A percentile compares a stretch with the other conserved stretches of the same genome.
Evolutionary conservation across 2,113 vertebrate species (phyloP).

Genomic region (Aegithalos caudatus): DNA sequence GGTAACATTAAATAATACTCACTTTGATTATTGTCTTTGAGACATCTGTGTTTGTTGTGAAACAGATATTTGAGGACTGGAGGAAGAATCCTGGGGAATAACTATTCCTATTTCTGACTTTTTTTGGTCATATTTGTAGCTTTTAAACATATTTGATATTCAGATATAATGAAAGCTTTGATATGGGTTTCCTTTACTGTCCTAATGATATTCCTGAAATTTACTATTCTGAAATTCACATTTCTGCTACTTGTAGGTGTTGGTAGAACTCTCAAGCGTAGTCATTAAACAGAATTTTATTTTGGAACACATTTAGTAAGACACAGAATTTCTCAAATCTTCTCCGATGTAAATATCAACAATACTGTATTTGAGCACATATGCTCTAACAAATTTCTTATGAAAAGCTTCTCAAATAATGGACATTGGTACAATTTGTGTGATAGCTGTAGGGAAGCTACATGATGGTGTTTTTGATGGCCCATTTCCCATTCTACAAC

Average conservation of each 20-base stretch:
- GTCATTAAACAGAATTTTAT: neutral
- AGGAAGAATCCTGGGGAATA: neutral
- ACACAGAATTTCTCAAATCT: neutral
- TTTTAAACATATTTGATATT: neutral
- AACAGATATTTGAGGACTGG: neutral
- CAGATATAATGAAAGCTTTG: neutral
- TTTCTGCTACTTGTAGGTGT: neutral
- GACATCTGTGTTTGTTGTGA: neutral
- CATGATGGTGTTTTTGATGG: neutral
- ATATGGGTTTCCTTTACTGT: neutral
- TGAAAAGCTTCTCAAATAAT: neutral
- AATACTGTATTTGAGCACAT: neutral
- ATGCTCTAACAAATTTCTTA: neutral
- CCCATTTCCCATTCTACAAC: neutral
- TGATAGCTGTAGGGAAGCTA: neutral
- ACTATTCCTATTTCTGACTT: neutral
- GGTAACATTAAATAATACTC: neutral
- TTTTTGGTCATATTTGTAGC: neutral
- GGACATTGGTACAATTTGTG: neutral
- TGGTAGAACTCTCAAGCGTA: neutral
- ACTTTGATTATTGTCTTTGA: neutral
- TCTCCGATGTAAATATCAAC: neutral
- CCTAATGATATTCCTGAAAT: neutral
- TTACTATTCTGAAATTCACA: neutral
- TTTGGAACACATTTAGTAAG: neutral